Evolutionary conservation across 2,888 invertebrate genomes (phyloP), one percentile per base, ranked within the genome.

Genomic region (Drosophila paranaensis): DNA sequence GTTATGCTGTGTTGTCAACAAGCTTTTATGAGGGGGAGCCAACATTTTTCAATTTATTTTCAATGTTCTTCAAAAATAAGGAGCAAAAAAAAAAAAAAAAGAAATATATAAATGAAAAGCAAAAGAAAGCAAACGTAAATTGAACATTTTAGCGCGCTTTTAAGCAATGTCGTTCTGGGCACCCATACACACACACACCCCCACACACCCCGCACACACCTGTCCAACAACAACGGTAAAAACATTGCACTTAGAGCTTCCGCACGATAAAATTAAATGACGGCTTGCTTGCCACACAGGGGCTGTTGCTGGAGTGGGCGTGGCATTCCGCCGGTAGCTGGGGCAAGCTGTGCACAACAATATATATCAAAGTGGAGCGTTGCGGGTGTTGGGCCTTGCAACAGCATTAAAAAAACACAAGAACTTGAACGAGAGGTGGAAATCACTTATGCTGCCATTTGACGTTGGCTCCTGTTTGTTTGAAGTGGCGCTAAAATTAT

Each of bases 71-170:
- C 68, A 46, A 63, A 67, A 68, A 54, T 56, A 57, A 58, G 50
- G 50, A 60, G 20, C 13, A 16, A n/a, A 51, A 20, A n/a, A 43
- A n/a, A 51, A 20, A n/a, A 43, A 35, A 50, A 42, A 30, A 1
- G 39, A 55, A 60, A 60, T 39, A 54, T 27, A 54, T 54, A 54
- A 54, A 54, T 54, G 54, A 54, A 54, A 54, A 54, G 54, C 54
- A 55, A 63, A 74, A 56, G 63, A 68, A 66, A 75, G 78, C 62
- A 73, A 89, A 89, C 88, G 85, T 80, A 85, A 85, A 86, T 86
- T 86, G 89, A 90, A 88, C 89, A 90, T 86, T 86, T 90, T 88
- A 88, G 90, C 90, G 88, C 80, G 76, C 88, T 85, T 89, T 85
- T 85, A 88, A 88, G 90, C 82, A 81, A 81, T 81, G 79, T 76